Evolutionary conservation across 2,797 vertebrate genomes (phyloP).

Genomic region (Acrocephalus scirpaceus): DNA sequence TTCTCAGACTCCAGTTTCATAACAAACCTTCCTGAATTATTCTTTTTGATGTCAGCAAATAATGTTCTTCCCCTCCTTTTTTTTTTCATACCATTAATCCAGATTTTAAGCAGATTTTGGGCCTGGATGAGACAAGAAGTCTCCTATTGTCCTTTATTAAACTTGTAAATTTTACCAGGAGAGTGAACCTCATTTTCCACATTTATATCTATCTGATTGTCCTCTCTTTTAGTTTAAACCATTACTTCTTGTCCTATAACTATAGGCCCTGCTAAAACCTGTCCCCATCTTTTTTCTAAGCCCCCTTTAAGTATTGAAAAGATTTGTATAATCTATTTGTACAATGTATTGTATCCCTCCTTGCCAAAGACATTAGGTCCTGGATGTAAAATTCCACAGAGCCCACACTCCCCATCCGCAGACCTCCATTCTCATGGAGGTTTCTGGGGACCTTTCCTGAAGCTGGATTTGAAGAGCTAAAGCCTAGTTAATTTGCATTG

Average conservation of each 20-base stretch:
- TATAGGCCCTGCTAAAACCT: background rate
- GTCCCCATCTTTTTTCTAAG: background rate
- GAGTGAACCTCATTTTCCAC: no score
- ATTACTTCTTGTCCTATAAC: background rate
- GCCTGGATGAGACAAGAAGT: background rate
- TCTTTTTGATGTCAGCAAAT: background rate
- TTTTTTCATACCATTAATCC: background rate
- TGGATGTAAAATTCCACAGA: background rate
- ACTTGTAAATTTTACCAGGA: no score
- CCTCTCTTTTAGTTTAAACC: background rate
- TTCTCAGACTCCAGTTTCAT: background rate
- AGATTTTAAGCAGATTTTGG: background rate
- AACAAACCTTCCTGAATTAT: background rate
- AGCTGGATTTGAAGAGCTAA: slow-evolving; percentile 25
- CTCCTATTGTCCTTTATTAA: no score
- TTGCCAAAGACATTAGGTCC: fast-evolving
- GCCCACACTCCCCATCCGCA: background rate
- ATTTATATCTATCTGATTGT: background rate
- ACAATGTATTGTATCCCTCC: fast-evolving
- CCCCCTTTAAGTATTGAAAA: no score
- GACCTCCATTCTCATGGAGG: background rate
- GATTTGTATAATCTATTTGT: background rate
- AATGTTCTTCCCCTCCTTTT: background rate
- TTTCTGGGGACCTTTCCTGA: background rate
- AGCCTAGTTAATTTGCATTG: slow-evolving; percentile 57